Percentiles rank a stretch among this genome's conserved stretches.
Evolutionary conservation across 2,797 vertebrate genomes (phyloP).

Genomic region (Sandelia bainsii): DNA sequence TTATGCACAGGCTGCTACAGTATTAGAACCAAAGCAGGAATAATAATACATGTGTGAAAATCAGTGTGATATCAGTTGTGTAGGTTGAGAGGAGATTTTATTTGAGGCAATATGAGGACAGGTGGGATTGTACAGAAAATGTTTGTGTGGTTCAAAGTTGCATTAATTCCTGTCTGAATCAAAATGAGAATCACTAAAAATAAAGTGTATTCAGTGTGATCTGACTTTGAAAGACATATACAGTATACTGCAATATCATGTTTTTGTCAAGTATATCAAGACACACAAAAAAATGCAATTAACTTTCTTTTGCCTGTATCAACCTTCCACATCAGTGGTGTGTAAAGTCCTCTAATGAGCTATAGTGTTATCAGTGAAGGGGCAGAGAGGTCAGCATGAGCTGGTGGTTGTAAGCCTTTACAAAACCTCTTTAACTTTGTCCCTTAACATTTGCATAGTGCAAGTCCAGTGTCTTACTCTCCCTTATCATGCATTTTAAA

Average conservation of each 20-base stretch:
- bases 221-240: conserved; percentile 1
- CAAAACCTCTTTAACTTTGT: conserved; percentile 10
- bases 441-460: conserved; percentile 16
- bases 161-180: too few relatives aligned
- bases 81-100: not conserved
- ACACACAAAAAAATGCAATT: not conserved
- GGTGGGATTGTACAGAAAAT: not conserved
- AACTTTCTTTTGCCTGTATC: not conserved
- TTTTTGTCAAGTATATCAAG: not conserved
- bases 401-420: conserved; percentile 7
- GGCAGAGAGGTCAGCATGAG: conserved; percentile 28
- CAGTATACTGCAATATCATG: not conserved
- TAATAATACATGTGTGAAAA: not conserved
- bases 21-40: too few relatives aligned
- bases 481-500: conserved; percentile 15
- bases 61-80: not conserved
- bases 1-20: too few relatives aligned
- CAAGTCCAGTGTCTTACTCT: conserved; percentile 18
- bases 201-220: not conserved
- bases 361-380: conserved; percentile 16
- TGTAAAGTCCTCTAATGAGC: conserved; percentile 12
- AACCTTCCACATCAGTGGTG: conserved; percentile 5
- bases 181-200: not conserved
- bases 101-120: not conserved
- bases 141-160: not conserved